Base-by-base conservation (phyloP, 2,888 invertebrate genomes). In the Anaspis maculata region DNA sequence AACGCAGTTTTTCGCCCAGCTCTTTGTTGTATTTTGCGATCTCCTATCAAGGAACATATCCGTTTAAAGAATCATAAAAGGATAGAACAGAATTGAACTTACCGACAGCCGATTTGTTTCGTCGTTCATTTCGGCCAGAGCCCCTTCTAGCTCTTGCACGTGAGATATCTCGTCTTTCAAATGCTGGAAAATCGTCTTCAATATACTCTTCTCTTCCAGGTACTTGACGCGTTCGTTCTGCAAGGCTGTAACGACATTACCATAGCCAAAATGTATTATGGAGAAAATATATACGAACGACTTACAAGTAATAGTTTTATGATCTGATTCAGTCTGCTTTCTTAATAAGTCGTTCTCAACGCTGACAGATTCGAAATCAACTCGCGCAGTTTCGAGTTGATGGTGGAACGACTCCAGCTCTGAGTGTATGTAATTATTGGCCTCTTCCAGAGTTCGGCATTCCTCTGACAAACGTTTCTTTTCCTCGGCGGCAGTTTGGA, bases 11-110 rank as follows among this genome's bases (percentile, higher is more conserved):
- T 29, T 61, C 57, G 5, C 60, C 60, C 14, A 63, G 23, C 42
- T 61, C 50, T 42, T 61, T 61, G 39, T 62, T 66, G 49, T 56
- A 64, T 40, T 63, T 61, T 2, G 56, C 62, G 27, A 62, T 55
- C 27, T 61, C 41, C 61, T 64, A 37, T 5, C 30, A 31, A 32
- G 11, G 13, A 22, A 32, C 22, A 14, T 23, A 23, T 13, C 14
- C 13, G 19, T 26, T 31, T 7, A 9, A 14, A 4, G 9, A 9
- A n/a, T 6, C n/a, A n/a, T n/a, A n/a, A n/a, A n/a, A n/a, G n/a
- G n/a, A n/a, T n/a, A 7, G 9, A 3, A 31, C 19, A 21, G 26
- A 26, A 13, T 27, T 16, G 21, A 22, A 21, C 39, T 40, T 44
- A 62, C 62, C n/a, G 57, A 55, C 26, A 64, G 41, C 41, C 57